Evolutionary conservation across 2,888 invertebrate genomes (phyloP).

Genomic region (Ditula angustiorana): DNA sequence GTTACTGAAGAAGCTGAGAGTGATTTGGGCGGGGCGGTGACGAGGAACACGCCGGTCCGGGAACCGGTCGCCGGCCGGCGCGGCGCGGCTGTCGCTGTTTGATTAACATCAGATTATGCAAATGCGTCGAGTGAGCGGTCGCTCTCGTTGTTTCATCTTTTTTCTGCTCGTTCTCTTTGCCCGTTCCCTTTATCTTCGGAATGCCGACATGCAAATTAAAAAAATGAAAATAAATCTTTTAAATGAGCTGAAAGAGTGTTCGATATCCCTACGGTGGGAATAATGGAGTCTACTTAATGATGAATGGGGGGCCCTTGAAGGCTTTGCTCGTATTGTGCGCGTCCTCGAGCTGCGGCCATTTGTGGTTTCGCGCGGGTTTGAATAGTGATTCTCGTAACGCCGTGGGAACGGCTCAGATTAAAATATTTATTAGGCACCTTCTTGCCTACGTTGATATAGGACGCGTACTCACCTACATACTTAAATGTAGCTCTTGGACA

Average conservation of each 20-base stretch:
- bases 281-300: constrained; percentile 75
- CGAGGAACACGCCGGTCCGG: neutral
- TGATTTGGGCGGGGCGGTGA: neutral
- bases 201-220: constrained; percentile 81
- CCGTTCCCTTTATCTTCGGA: constrained; percentile 77
- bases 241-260: constrained; percentile 81
- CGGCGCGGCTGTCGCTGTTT: constrained; percentile 66
- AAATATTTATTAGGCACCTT: constrained; percentile 31
- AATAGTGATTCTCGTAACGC: constrained; percentile 52
- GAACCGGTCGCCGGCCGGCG: constrained; percentile 43
- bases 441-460: neutral
- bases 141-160: constrained; percentile 79
- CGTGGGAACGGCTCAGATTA: constrained; percentile 59
- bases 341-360: constrained; percentile 56
- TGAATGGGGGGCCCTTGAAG: constrained; percentile 73
- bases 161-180: constrained; percentile 74
- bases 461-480: neutral
- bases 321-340: constrained; percentile 66
- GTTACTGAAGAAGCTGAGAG: neutral
- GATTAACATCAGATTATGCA: constrained; percentile 86
- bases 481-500: neutral
- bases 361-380: constrained; percentile 55
- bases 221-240: constrained; percentile 71
- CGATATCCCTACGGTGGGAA: constrained; percentile 73
- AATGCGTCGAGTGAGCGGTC: constrained; percentile 80